Base-by-base conservation (phyloP, 2,888 invertebrate genomes). In the Buathra laborator region DNA sequence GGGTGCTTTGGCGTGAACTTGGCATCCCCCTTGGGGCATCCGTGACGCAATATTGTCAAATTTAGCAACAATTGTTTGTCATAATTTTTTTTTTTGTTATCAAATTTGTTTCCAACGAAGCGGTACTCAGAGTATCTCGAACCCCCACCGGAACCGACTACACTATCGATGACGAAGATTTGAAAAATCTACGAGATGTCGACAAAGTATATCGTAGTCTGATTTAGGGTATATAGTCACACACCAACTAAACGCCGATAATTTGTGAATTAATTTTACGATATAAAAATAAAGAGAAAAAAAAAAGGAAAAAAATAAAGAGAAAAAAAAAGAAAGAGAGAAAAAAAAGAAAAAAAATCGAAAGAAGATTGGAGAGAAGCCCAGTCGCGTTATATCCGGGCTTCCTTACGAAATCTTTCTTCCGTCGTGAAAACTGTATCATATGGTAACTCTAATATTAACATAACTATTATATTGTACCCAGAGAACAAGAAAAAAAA, bases 401-500 rank as follows among this genome's bases (percentile, higher is more conserved):
- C 46, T 80, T 66, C 37, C 51, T 78, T 77, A 68, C 43, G 19
- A 29, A 16, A 75, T 74, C 32, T 75, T 66, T 83, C 37, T 70
- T 48, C 32, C 53, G 48, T 80, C 68, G 68, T 59, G 53, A 76
- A 68, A 64, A 85, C 74, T 71, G 72, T 80, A 83, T 81, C 24
- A 87, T 75, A 81, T 62, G 24, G 62, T 44, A 66, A 53, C 76
- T 81, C 67, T 71, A 71, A 76, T 67, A 80, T 44, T 62, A 71
- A 12, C 29, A 59, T 59, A 68, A 62, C 72, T 48, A 81, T 78
- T 29, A 79, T 79, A 64, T 71, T 75, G 75, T 75, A 64, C 44
- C 64, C 62, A 71, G 29, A 78, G 62, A 48, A 59, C 10, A 56
- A 59, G 29, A 78, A 78, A 64, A 68, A 68, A 74, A 75, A 74